A percentile compares a stretch with the other conserved stretches of the same genome.
phyloP scores from a whole-genome alignment of 1,140 invertebrate genomes.

The Drosophila fuyamai region DNA sequence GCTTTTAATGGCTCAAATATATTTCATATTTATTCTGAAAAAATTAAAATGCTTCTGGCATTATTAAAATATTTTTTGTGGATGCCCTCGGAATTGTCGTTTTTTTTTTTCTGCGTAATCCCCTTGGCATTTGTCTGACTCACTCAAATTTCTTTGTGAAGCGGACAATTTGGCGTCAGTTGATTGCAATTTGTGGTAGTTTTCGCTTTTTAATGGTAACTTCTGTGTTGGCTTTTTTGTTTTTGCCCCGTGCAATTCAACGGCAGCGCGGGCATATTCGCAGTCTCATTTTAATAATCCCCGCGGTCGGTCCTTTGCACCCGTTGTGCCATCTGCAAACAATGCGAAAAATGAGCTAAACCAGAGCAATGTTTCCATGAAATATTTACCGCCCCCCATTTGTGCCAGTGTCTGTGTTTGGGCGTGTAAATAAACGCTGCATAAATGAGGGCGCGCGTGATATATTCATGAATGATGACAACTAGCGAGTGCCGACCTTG shows the following conservation, averaged over 20 bases:
- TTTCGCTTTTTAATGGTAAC: conserved; percentile 18
- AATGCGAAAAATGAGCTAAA: conserved; percentile 33
- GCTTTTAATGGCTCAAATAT: background rate
- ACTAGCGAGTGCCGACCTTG: conserved; percentile 38
- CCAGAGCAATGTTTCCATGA: conserved; percentile 37
- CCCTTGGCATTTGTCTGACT: conserved; percentile 27
- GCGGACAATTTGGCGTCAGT: conserved; percentile 16
- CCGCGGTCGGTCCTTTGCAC: conserved; percentile 21
- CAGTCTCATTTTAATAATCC: conserved; percentile 55
- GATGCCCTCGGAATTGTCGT: conserved; percentile 5
- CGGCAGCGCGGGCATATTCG: conserved; percentile 43
- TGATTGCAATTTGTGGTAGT: conserved; percentile 49
- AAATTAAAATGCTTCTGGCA: background rate
- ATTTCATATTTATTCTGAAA: background rate
- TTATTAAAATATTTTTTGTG: background rate
- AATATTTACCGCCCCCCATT: conserved; percentile 50
- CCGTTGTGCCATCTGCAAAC: conserved; percentile 22
- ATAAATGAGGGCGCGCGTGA: conserved; percentile 58
- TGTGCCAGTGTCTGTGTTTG: conserved; percentile 13
- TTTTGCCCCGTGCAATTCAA: conserved; percentile 43
- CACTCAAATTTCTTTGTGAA: conserved; percentile 27
- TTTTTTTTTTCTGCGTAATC: conserved; percentile 17
- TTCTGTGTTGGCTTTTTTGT: conserved; percentile 11
- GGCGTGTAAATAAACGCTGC: conserved; percentile 54
- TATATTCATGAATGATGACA: conserved; percentile 54